These are phyloP conservation scores for Amphipoea oculea DNA, from an alignment of 2,888 invertebrate species.

Conservation along the genomic window DNA sequence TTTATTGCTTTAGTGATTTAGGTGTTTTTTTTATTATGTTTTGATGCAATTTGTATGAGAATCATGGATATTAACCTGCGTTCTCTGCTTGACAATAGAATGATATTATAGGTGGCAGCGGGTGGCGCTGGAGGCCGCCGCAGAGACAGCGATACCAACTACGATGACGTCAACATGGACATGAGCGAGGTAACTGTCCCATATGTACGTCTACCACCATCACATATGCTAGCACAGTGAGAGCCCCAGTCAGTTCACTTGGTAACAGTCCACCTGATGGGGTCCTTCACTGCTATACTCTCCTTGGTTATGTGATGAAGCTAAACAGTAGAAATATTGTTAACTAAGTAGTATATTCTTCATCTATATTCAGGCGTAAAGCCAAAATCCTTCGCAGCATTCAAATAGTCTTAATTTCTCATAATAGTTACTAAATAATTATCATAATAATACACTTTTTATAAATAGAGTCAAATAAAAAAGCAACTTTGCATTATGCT, in stretches of 20 bases:
- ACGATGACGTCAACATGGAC: conserved; percentile 95
- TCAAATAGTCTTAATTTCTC: conserved; percentile 40
- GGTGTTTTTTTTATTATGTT: conserved; percentile 13
- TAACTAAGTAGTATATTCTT: conserved; percentile 60
- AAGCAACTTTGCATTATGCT: conserved; percentile 74
- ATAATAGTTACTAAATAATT: conserved; percentile 48
- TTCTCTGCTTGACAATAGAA: conserved; percentile 92
- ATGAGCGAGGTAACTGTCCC: conserved; percentile 92
- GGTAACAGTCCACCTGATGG: conserved; percentile 29
- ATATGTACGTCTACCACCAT: conserved; percentile 39
- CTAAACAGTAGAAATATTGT: conserved; percentile 48
- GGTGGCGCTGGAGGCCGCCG: conserved; percentile 74
- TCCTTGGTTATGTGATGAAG: conserved; percentile 46
- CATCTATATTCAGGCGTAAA: conserved; percentile 53
- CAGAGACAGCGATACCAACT: conserved; percentile 92
- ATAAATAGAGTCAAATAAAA: conserved; percentile 60
- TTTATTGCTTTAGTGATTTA: conserved; percentile 8
- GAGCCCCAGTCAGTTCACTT: conserved; percentile 38
- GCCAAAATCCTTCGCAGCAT: conserved; percentile 57
- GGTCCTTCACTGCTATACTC: conserved; percentile 38
- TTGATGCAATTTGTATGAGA: conserved; percentile 58
- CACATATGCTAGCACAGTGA: conserved; percentile 49
- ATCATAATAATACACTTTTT: conserved; percentile 48
- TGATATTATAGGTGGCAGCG: conserved; percentile 88
- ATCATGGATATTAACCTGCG: conserved; percentile 85